phyloP scores from a whole-genome alignment of 1,140 invertebrate genomes.

The Heliconius eleuchia region DNA sequence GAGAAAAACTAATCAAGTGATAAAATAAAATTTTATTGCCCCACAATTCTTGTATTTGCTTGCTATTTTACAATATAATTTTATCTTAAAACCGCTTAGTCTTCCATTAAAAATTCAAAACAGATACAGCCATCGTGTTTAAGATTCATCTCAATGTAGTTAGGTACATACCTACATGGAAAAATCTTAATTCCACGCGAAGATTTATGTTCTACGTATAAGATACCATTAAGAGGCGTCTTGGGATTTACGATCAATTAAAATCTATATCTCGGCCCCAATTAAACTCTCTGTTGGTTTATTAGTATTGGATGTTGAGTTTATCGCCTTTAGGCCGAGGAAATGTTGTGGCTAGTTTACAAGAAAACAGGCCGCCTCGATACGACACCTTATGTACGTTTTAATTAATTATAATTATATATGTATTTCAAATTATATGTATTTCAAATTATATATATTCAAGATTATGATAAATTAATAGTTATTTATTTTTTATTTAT shows the following conservation, averaged over 20 bases:
- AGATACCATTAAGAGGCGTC: constrained; percentile 54
- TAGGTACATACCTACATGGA: constrained; percentile 36
- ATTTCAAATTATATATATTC: neutral
- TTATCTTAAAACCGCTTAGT: constrained; percentile 42
- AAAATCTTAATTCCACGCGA: constrained; percentile 61
- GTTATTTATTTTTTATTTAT: neutral
- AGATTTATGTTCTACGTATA: constrained; percentile 54
- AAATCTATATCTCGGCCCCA: constrained; percentile 73
- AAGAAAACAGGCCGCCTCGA: neutral
- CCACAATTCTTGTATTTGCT: constrained; percentile 22
- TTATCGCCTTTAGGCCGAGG: constrained; percentile 53
- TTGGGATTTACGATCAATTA: constrained; percentile 74
- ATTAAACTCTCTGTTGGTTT: constrained; percentile 71
- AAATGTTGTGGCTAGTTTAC: constrained; percentile 39
- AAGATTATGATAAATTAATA: neutral
- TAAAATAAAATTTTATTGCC: constrained; percentile 32
- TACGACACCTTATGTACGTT: neutral
- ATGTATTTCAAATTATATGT: neutral
- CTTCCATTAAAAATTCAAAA: constrained; percentile 45
- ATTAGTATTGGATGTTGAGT: constrained; percentile 60
- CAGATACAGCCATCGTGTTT: constrained; percentile 35
- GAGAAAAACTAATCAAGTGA: constrained; percentile 30
- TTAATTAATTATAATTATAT: neutral
- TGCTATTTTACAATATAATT: constrained; percentile 34
- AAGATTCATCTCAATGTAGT: constrained; percentile 37